Percentiles rank a stretch among this genome's conserved stretches.
These are phyloP conservation scores for Chaetops frenatus DNA, from an alignment of 2,113 vertebrate species.

Conservation along the genomic window DNA sequence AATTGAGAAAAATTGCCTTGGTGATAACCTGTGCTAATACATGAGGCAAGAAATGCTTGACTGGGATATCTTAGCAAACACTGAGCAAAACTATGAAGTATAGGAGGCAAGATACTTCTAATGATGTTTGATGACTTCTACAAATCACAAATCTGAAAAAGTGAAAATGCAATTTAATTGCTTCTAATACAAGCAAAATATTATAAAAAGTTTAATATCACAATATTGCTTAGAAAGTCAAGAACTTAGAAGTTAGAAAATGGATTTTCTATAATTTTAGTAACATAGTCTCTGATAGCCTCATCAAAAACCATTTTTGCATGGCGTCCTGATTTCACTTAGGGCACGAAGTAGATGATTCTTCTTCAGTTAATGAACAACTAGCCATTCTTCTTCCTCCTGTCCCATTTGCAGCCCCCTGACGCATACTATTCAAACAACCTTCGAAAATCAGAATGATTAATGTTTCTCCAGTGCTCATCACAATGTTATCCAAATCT, in stretches of 20 bases:
- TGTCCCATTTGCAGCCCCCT: neutral
- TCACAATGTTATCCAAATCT: neutral
- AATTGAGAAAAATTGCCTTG: neutral
- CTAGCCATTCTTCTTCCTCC: neutral
- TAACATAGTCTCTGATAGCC: neutral
- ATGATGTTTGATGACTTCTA: neutral
- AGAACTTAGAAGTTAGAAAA: neutral
- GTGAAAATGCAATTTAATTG: neutral
- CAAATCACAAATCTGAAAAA: neutral
- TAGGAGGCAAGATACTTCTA: neutral
- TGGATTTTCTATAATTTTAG: neutral
- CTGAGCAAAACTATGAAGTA: neutral
- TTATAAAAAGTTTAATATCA: neutral
- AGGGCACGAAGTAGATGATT: neutral
- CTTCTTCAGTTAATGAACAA: neutral
- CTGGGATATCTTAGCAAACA: neutral
- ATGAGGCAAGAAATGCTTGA: neutral
- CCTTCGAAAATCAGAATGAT: constrained; percentile 2
- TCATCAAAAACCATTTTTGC: neutral
- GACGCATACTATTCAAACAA: neutral
- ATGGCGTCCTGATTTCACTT: neutral
- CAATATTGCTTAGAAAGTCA: neutral
- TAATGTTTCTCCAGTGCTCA: neutral
- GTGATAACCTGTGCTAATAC: neutral
- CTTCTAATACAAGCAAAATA: neutral